Conservation (phyloP, 2,797 vertebrate genomes). For the Chrosomus eos region DNA sequence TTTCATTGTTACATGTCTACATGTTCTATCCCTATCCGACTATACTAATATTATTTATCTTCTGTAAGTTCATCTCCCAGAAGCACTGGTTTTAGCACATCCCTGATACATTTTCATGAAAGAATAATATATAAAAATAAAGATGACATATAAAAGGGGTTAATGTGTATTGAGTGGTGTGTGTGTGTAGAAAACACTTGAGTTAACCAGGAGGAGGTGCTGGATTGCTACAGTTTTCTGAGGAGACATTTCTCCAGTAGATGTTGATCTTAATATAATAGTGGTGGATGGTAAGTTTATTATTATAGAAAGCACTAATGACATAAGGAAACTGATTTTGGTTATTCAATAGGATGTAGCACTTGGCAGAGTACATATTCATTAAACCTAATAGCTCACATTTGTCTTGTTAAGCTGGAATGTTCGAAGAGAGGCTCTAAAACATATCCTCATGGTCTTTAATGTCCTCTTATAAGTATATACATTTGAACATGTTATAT, state of each 20-base stretch:
- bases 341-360: constrained; percentile 15
- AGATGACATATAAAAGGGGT: not conserved
- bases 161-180: not conserved
- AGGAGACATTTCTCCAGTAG: not conserved
- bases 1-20: constrained; percentile 11
- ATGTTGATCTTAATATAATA: constrained; percentile 17
- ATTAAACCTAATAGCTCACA: not conserved
- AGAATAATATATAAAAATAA: constrained; percentile 9
- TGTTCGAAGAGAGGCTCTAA: constrained; percentile 7
- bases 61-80: not conserved
- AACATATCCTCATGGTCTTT: not conserved
- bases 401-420: constrained; percentile 12
- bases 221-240: not conserved
- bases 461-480: constrained; percentile 1
- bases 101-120: not conserved
- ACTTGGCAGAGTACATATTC: not conserved
- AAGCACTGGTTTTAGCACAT: not conserved
- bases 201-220: constrained; percentile 33
- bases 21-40: not conserved
- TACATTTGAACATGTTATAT: constrained; percentile 9
- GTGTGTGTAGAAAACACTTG: not conserved
- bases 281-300: constrained; percentile 3
- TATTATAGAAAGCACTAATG: constrained; percentile 12
- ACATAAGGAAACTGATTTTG: constrained; percentile 18
- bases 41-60: not conserved